Evolutionary conservation across 2,113 vertebrate genomes (phyloP), one percentile per base, ranked within the genome.

Genomic region (Gobio gobio): DNA sequence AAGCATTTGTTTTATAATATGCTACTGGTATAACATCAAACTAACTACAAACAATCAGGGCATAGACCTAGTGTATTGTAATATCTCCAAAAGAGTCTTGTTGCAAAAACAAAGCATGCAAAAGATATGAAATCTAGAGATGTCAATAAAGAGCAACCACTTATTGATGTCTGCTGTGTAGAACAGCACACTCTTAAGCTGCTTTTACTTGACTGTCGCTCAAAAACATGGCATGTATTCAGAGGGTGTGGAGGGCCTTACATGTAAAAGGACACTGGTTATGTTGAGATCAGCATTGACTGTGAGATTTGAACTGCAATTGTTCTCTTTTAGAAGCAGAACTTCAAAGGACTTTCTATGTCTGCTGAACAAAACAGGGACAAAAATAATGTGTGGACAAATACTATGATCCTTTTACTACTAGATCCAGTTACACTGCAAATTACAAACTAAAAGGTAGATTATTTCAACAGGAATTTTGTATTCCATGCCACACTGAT

Each of bases 241-340:
- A 66, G 36, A 86, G 63, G 73, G 59, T 26, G 49, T 63, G 63
- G 58, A 82, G 75, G 18, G 74, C 36, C 29, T 83, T 93, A 93
- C 92, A 85, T 86, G 93, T 91, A 58, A 12, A 88, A 56, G 49
- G 47, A 83, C 47, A 93, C 91, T 5, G 77, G 91, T 91, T 89
- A 86, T 14, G 18, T 66, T 56, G 76, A 87, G 83, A 83, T 51
- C 59, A 72, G 73, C 36, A 36, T 16, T 86, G 84, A 64, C 47
- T 78, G 72, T 85, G 83, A 83, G 76, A 77, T 89, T 61, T 76
- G 6, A 83, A 40, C 66, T n/a, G 14, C 64, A 72, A 43, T 90
- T 87, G 79, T 89, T 61, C n/a, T 63, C 73, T 85, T 89, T 90
- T 85, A 74, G 56, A 86, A 84, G 74, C 56, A 72, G 29, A 80